Base-by-base conservation (phyloP, 2,797 vertebrate genomes). In the Synaphobranchus kaupii region DNA sequence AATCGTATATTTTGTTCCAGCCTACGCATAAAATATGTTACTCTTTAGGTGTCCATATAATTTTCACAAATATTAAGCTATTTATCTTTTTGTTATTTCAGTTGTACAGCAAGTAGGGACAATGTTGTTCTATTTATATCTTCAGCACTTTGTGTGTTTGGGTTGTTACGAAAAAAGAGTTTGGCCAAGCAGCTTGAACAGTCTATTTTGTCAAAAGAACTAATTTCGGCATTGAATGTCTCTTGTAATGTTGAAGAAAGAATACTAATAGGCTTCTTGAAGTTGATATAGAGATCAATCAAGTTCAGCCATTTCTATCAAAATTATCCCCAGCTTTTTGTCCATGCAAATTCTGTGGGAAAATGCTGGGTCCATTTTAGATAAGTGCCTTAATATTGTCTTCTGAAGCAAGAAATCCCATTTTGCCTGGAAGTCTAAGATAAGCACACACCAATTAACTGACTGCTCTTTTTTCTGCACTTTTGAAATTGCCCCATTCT, bases 401-500 rank as follows among this genome's bases (percentile, higher is more conserved):
- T 80, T 83, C 58, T 52, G 84, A 34, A 44, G 60, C 56, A 83
- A 83, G 54, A 52, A 66, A 66, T 58, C 66, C 60, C 48, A 71
- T 56, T 85, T 52, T 66, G 87, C 84, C 84, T 88, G 87, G 60
- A 82, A 85, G 25, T 83, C 44, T 78, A 71, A 85, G 87, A 88
- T 88, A 88, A 88, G 87, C 44, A 52, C 44, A 63, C 84, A 52
- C 83, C 87, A 88, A 54, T 88, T 80, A 88, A 66, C 71, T 50
- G 20, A 81, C 54, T n/a, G 1, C 31, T 83, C 68, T 39, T 86
- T 83, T 80, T 84, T 83, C 68, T 89, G 85, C 85, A 83, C 17
- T 89, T 91, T 90, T 87, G 56, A 66, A 88, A 83, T 80, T 63
- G 47, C 60, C 58, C 48, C 1, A 31, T 85, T 84, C 81, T 56